Percentiles rank a stretch among this genome's conserved stretches.
These are phyloP conservation scores for Sminthopsis crassicaudata DNA, from an alignment of 2,113 vertebrate genomes.

Conservation along the genomic window DNA sequence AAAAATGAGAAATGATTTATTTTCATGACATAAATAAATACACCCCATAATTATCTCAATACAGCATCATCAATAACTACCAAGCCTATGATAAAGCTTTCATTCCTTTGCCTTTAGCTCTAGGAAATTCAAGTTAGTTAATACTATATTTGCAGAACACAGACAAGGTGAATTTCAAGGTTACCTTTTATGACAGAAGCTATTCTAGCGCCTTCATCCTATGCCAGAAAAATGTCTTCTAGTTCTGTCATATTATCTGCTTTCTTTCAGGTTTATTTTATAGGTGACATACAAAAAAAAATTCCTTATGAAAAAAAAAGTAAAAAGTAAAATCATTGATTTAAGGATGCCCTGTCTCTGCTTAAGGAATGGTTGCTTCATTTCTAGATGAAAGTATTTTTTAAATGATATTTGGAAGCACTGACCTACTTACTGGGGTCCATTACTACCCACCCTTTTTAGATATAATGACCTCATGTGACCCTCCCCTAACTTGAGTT, in stretches of 20 bases:
- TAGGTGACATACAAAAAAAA: constrained; percentile 9
- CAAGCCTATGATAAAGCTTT: constrained; percentile 35
- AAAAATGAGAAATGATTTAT: constrained; percentile 68
- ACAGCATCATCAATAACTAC: constrained; percentile 62
- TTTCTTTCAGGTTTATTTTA: neutral
- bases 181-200: constrained; percentile 11
- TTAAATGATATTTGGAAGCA: neutral
- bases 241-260: neutral
- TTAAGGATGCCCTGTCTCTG: neutral
- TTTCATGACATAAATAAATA: constrained; percentile 68
- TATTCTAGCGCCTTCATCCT: constrained; percentile 10
- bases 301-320: neutral
- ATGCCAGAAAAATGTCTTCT: constrained; percentile 30
- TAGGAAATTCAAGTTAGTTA: constrained; percentile 38
- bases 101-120: constrained; percentile 17
- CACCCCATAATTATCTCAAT: constrained; percentile 62
- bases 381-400: constrained; percentile 12
- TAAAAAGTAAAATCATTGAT: neutral
- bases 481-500: neutral
- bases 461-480: neutral
- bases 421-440: neutral
- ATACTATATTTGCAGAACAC: constrained; percentile 34
- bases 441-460: neutral
- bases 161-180: constrained; percentile 38
- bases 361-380: neutral